Percentiles rank a stretch among this genome's conserved stretches.
These are phyloP conservation scores for Cliona cf. orientalis DNA, from an alignment of 37 sponge, comb jelly and placozoan species.

Conservation along the genomic window DNA sequence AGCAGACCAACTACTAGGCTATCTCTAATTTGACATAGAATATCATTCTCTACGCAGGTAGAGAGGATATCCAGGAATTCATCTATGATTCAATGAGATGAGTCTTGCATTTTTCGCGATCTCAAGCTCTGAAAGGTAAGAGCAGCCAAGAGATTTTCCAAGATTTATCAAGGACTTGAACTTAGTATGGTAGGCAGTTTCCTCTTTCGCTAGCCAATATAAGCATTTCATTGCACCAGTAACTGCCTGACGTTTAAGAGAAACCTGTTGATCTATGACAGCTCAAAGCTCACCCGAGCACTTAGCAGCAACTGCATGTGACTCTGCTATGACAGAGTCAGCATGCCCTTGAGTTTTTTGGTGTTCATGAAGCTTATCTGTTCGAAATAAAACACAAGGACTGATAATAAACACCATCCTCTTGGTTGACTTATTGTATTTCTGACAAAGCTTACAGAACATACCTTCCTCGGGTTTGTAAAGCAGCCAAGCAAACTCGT, in stretches of 20 bases:
- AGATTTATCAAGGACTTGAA: neutral
- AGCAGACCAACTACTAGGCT: conserved; percentile 1
- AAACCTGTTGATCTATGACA: neutral
- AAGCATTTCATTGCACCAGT: conserved; percentile 11
- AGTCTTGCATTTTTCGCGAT: conserved; percentile 1
- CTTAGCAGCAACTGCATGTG: neutral
- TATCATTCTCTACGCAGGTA: neutral
- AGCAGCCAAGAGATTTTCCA: neutral
- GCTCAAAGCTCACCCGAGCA: conserved; percentile 5
- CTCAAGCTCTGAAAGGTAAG: neutral
- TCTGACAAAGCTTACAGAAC: too few relatives aligned
- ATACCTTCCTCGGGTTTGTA: too few relatives aligned
- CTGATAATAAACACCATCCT: conserved; percentile 7
- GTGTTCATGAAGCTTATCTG: conserved; percentile 24
- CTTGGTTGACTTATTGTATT: too few relatives aligned
- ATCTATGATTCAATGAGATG: neutral
- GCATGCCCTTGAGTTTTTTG: conserved; percentile 29
- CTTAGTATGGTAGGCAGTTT: conserved; percentile 7
- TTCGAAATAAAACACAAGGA: conserved; percentile 19
- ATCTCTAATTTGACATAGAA: neutral
- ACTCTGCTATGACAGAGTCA: neutral
- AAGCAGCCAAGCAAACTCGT: too few relatives aligned
- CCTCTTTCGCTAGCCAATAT: conserved; percentile 27
- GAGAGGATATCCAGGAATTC: conserved; percentile 7
- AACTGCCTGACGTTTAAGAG: neutral